These are phyloP conservation scores for Lophura nycthemera DNA, from an alignment of 2,113 vertebrate genomes.

Conservation along the genomic window DNA sequence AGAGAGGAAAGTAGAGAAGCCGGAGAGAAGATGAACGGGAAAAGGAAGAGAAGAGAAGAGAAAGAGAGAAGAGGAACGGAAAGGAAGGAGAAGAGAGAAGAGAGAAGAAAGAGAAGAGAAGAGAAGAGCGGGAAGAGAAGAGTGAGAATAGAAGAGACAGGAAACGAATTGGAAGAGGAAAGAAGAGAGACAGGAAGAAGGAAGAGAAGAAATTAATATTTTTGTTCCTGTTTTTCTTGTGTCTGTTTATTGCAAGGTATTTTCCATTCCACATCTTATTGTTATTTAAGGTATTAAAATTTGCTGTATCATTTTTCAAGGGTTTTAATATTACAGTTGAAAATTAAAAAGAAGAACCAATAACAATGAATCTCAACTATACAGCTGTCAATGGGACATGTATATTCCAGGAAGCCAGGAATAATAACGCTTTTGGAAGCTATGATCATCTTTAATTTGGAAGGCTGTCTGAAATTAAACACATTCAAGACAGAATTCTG, in stretches of 20 bases:
- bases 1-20: too few species aligned
- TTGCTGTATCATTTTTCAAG: conserved; percentile 56
- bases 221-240: neutral
- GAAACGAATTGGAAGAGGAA: too few species aligned
- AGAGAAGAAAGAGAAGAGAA: too few species aligned
- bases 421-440: neutral
- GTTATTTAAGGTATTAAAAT: conserved; percentile 72
- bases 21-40: too few species aligned
- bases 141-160: too few species aligned
- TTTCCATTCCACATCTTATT: conserved; percentile 56
- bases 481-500: conserved; percentile 29
- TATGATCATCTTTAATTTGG: conserved; percentile 40
- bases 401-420: conserved; percentile 15
- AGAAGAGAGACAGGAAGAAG: too few species aligned
- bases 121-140: too few species aligned
- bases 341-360: conserved; percentile 49
- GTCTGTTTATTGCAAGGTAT: conserved; percentile 71
- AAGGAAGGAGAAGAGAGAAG: too few species aligned
- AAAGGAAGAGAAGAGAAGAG: too few species aligned
- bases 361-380: conserved; percentile 28
- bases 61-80: too few species aligned
- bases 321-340: conserved; percentile 53
- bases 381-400: conserved; percentile 1
- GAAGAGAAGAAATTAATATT: neutral
- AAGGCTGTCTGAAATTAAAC: conserved; percentile 53